Base-by-base conservation (phyloP, 2,113 vertebrate species). In the Poeciliopsis turrubarensis region DNA sequence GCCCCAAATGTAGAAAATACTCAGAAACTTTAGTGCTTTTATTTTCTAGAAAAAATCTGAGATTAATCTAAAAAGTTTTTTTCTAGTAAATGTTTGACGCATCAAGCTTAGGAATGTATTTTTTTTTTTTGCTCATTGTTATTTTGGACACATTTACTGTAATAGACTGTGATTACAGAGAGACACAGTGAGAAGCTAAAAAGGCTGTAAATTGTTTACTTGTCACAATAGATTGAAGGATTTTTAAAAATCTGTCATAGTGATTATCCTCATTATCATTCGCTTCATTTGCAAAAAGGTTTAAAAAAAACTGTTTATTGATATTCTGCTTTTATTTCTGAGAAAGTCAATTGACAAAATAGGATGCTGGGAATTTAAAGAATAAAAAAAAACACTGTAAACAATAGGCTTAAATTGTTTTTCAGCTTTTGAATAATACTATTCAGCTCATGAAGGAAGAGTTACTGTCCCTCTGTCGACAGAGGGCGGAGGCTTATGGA, bases 371-470 rank as follows among this genome's bases (percentile, higher is more conserved):
- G 9, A 6, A 3, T 27, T 64, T 32, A 72, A 30, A 0, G 27
- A 39, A 32, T 62, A 15, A 29, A 8, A 11, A 86, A 83, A 86
- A 51, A 83, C 85, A 27, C 39, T 17, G 78, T 74, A 84, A 72
- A 85, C 73, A 86, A 77, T 87, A 82, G 77, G 85, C 74, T 89
- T 85, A 84, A 15, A 78, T 77, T 86, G 61, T 31, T 82, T 80
- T 71, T 62, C 73, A 82, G 82, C 31, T 80, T 86, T 89, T 76
- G 72, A 88, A 88, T 85, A 78, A 86, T 79, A 84, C 79, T 77
- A 75, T 86, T 86, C 72, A 67, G 62, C 67, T 86, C 13, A 74
- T 32, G 57, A 72, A 72, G 41, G 19, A 4, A 76, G 66, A 76
- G 15, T 57, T 67, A 25, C 5, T 61, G 73, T 77, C 85, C 75